Evolutionary conservation across 2,797 vertebrate genomes (phyloP), one percentile per base, ranked within the genome.

Genomic region (Tragopan temminckii): DNA sequence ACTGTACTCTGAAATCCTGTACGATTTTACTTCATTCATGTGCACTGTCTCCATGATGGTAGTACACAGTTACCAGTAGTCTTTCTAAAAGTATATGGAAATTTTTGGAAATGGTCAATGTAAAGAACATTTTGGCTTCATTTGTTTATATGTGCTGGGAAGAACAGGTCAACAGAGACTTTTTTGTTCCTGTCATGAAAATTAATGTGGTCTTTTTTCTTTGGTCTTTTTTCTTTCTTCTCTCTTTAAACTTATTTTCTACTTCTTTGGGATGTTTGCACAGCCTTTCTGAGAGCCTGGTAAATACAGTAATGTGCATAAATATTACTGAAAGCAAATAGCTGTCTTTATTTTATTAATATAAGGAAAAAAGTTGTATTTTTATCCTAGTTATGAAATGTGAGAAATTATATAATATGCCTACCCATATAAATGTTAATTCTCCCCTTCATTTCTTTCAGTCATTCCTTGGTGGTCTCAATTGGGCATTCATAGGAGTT

Each of bases 401-500:
- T 52, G 15, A 20, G 12, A 70, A 63, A 16, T 50, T 15, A 31
- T 20, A 4, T 45, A 11, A 9, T 50, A 12, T 57, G 14, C 57
- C 76, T 62, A 36, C 25, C 86, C 82, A 8, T 50, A 2, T 91
- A 84, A 90, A n/a, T 31, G 21, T 75, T 21, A 19, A 55, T 1
- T 7, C 18, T 19, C n/a, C 3, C 63, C 33, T 15, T 63, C 12
- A n/a, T 36, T 96, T 97, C 48, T 96, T 95, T 85, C 96, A 99
- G 99, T 99, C 99, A 24, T 99, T 99, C 98, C 98, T 99, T 97
- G 99, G 99, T 85, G 98, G 97, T 62, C 98, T 99, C 48, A 99
- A 98, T 97, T 99, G 99, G 99, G 98, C 98, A 1, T 99, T 99
- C 90, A 99, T 99, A 90, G 99, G 99, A 72, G 99, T 99, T 93